Base-by-base conservation (phyloP, 2,888 invertebrate species). In the Ditula angustiorana region DNA sequence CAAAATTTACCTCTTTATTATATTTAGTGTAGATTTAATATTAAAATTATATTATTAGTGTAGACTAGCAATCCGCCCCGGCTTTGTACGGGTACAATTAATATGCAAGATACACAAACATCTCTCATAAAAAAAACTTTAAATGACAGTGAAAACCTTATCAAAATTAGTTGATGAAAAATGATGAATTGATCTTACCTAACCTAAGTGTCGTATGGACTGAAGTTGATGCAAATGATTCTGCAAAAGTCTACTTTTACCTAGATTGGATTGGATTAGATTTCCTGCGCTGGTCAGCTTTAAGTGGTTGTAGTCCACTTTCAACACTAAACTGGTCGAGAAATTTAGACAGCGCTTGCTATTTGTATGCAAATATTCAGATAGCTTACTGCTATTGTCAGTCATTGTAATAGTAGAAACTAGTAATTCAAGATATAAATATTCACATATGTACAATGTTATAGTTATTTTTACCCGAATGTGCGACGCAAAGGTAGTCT, bases 291-390 rank as follows among this genome's bases (percentile, higher is more conserved):
- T 19, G 41, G 19, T 19, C 41, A 37, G 16, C 35, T 37, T 7
- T 37, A 37, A 41, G 19, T n/a, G n/a, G 10, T 19, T 19, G 41
- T 19, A 19, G 49, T 49, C 16, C 5, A 11, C 13, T 26, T 28
- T 47, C 13, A 28, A 16, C 26, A 16, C 16, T 49, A 16, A 28
- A 49, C 16, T 28, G 7, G 13, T 13, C 16, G 26, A 26, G 16
- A 49, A 49, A 49, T 49, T 26, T 16, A 28, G 16, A 28, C 26
- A 16, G 16, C n/a, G 2, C 19, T 28, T 28, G 28, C 49, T 49
- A 49, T 49, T 28, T 28, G 49, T 28, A 49, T 49, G 49, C 49
- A 49, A 16, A 49, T 41, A 19, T 8, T 41, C 19, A 19, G 19
- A 41, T 19, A 41, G 19, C 2, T 41, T 41, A 19, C 19, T 41